Evolutionary conservation across 2,888 invertebrate genomes (phyloP).

Genomic region (Agrotis ipsilon): DNA sequence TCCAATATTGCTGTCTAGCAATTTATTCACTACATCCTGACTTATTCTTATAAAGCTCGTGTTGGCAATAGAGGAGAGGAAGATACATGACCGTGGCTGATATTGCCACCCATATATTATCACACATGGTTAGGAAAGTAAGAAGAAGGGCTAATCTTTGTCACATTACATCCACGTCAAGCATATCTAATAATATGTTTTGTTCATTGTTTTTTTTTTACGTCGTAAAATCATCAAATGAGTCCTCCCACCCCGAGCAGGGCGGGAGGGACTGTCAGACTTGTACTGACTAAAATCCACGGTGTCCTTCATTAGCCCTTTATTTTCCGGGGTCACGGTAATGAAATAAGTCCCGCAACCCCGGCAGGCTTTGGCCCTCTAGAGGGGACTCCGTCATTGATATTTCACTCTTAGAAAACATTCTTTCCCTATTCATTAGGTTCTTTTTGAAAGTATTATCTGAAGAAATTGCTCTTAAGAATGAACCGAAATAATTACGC

Average conservation of each 20-base stretch:
- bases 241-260: no score
- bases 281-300: no score
- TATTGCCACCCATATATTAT: constrained; percentile 21
- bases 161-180: not conserved
- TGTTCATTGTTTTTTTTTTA: no score
- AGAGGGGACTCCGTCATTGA: no score
- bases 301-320: no score
- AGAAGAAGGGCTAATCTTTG: not conserved
- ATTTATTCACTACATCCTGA: constrained; percentile 19
- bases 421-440: no score
- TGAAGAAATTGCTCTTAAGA: not conserved
- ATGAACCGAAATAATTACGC: constrained; percentile 10
- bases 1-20: not conserved
- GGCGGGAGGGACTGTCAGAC: no score
- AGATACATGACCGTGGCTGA: constrained; percentile 1
- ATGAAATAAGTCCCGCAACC: no score
- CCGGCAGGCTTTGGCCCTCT: no score
- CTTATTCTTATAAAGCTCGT: constrained; percentile 8
- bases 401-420: not conserved
- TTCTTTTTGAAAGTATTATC: not conserved
- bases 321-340: no score
- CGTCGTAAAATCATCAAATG: no score
- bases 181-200: no score
- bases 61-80: not conserved
- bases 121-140: constrained; percentile 14